Conservation (phyloP, 2,113 vertebrate species). For the Oreamnos americanus region DNA sequence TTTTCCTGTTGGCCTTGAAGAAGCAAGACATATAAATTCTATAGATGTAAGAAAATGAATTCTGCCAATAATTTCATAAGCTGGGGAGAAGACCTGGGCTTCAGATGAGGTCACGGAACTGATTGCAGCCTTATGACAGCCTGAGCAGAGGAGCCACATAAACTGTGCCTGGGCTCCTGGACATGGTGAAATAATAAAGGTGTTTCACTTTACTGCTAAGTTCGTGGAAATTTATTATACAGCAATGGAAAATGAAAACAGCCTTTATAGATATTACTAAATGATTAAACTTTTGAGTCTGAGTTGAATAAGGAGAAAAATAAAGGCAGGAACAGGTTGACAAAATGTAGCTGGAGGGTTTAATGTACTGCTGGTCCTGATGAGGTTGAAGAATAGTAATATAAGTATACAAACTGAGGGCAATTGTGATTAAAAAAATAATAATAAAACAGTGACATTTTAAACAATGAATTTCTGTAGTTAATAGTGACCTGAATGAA, state of each 20-base stretch:
- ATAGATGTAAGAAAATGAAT: background rate
- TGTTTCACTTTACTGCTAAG: background rate
- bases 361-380: background rate
- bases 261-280: background rate
- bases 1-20: background rate
- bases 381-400: background rate
- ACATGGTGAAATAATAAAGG: background rate
- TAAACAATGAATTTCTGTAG: background rate
- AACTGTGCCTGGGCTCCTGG: background rate
- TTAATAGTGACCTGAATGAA: background rate
- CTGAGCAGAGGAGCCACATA: background rate
- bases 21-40: background rate
- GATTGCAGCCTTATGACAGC: background rate
- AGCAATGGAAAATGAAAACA: background rate
- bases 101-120: background rate
- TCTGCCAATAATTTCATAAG: background rate
- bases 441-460: background rate
- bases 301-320: background rate
- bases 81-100: background rate
- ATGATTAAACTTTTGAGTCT: background rate
- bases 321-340: background rate
- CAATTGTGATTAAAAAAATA: background rate
- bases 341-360: background rate
- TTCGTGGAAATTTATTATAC: background rate
- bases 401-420: background rate